Conservation (phyloP, 1,140 invertebrate species). For the Papilio machaon region DNA sequence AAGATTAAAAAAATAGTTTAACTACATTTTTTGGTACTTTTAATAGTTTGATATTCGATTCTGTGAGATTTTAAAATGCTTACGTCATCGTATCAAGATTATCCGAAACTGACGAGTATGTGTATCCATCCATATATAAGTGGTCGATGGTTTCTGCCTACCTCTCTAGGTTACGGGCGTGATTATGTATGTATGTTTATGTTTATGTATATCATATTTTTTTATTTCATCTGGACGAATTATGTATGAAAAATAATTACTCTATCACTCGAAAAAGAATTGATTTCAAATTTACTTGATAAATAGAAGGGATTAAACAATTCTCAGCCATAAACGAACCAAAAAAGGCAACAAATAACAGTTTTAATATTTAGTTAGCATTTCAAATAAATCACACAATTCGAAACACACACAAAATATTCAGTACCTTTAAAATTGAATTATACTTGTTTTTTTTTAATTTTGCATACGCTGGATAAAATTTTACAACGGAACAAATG, state of each 20-base stretch:
- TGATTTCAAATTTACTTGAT: too few species aligned
- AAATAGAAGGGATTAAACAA: not conserved
- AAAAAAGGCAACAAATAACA: not conserved
- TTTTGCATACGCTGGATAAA: not conserved
- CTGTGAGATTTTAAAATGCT: not conserved
- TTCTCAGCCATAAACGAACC: not conserved
- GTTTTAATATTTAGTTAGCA: not conserved
- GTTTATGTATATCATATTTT: too few species aligned
- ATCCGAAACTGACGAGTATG: too few species aligned
- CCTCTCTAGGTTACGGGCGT: too few species aligned
- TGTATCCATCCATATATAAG: too few species aligned
- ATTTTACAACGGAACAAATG: not conserved
- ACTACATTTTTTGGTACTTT: slow-evolving; percentile 6
- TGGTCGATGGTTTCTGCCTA: too few species aligned
- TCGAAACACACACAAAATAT: not conserved
- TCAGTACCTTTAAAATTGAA: not conserved
- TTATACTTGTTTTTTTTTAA: not conserved
- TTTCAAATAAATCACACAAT: slow-evolving; percentile 4
- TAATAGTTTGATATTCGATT: slow-evolving; percentile 7
- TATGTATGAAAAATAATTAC: too few species aligned
- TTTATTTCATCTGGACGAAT: too few species aligned
- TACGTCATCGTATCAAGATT: not conserved
- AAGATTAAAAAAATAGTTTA: not conserved
- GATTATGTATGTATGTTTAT: too few species aligned
- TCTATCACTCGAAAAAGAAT: too few species aligned